Conservation (phyloP, 2,113 vertebrate species). For the Microcebus jonahi region DNA sequence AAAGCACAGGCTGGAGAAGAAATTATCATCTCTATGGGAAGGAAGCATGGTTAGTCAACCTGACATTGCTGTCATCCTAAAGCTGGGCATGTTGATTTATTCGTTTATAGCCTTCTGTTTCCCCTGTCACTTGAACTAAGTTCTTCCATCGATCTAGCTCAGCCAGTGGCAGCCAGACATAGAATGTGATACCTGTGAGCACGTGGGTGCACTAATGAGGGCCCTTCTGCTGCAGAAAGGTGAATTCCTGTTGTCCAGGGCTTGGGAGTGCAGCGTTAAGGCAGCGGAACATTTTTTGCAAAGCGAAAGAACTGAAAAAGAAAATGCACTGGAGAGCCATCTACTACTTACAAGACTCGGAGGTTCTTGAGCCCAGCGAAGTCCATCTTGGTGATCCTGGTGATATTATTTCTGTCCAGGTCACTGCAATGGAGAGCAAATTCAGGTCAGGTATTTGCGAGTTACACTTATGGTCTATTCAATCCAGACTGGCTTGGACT, state of each 20-base stretch:
- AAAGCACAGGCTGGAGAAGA: slow-evolving; percentile 65
- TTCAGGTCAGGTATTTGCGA: slow-evolving; percentile 43
- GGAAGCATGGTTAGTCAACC: slow-evolving; percentile 55
- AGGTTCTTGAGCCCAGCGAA: slow-evolving; percentile 97
- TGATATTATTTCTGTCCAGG: slow-evolving; percentile 98
- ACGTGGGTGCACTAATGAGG: neutral
- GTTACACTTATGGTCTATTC: slow-evolving; percentile 30
- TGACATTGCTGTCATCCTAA: slow-evolving; percentile 46
- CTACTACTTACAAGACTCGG: slow-evolving; percentile 94
- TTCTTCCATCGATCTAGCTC: neutral
- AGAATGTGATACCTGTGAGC: neutral
- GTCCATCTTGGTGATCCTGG: slow-evolving; percentile 96
- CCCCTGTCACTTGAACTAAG: slow-evolving; percentile 29
- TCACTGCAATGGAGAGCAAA: slow-evolving; percentile 87
- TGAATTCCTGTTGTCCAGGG: neutral
- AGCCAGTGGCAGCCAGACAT: neutral
- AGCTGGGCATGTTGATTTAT: slow-evolving; percentile 58
- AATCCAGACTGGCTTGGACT: slow-evolving; percentile 20
- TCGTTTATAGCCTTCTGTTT: slow-evolving; percentile 19
- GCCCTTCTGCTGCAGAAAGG: neutral
- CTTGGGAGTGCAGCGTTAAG: neutral
- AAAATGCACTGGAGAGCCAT: neutral
- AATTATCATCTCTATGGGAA: slow-evolving; percentile 55
- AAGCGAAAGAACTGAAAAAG: neutral
- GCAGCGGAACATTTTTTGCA: neutral